Conservation (phyloP, 2,888 invertebrate species). For the Eucriotettix oculatus region DNA sequence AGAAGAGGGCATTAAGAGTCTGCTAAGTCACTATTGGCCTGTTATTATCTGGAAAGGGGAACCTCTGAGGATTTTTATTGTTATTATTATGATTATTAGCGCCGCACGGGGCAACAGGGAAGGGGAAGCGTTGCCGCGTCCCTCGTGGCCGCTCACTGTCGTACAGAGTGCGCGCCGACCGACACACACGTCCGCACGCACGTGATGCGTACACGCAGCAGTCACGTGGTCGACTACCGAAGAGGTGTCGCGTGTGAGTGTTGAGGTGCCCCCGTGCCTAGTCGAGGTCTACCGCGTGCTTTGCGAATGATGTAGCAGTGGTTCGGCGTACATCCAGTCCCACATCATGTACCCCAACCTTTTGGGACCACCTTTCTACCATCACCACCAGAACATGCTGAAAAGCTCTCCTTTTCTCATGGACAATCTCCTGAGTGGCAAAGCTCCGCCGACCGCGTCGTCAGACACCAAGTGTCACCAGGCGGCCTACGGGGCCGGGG, state of each 20-base stretch:
- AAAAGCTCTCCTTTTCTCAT: slow-evolving; percentile 37
- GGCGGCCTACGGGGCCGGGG: neutral
- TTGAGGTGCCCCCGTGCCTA: neutral
- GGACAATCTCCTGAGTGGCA: slow-evolving; percentile 34
- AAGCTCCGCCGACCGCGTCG: neutral
- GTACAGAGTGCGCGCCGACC: neutral
- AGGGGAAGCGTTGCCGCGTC: neutral
- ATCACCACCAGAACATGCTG: slow-evolving; percentile 8
- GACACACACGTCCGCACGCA: neutral
- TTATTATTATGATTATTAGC: slow-evolving; percentile 9
- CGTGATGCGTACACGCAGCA: no score
- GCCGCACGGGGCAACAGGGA: slow-evolving; percentile 1
- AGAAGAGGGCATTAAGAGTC: slow-evolving; percentile 6
- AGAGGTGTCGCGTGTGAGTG: neutral
- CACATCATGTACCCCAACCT: neutral
- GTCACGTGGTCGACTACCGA: no score
- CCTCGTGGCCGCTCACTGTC: neutral
- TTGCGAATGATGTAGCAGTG: neutral
- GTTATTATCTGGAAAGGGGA: slow-evolving; percentile 6
- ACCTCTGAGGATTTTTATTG: slow-evolving; percentile 7
- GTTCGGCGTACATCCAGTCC: neutral
- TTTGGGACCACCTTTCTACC: neutral
- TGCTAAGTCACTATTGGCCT: slow-evolving; percentile 11
- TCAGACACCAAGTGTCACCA: neutral
- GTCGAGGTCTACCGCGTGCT: neutral